Conservation (phyloP, 2,797 vertebrate genomes). For the Falco novaeseelandiae region DNA sequence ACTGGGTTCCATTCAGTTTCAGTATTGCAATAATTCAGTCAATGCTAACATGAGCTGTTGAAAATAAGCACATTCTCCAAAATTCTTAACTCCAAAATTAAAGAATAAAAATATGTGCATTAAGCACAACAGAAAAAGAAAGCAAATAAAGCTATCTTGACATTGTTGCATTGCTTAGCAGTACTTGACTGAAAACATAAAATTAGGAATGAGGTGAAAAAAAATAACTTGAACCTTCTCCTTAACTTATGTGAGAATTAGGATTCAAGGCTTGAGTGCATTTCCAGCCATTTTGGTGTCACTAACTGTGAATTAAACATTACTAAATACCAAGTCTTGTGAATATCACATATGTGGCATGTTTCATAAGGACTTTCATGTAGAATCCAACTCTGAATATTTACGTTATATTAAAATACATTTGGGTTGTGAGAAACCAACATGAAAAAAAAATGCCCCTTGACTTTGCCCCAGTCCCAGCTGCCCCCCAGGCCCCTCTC, state of each 20-base stretch:
- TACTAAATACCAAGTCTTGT: background rate
- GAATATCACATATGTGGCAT: accelerated
- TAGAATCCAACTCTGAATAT: background rate
- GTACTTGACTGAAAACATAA: background rate
- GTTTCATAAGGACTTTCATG: background rate
- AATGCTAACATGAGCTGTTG: background rate
- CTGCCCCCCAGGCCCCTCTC: background rate
- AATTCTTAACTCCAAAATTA: background rate
- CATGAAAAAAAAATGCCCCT: background rate
- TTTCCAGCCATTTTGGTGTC: background rate
- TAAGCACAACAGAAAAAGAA: background rate
- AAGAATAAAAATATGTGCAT: background rate
- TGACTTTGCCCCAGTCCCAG: accelerated
- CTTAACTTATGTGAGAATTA: background rate
- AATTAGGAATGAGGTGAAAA: background rate
- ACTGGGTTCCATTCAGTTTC: background rate
- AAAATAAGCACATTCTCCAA: background rate
- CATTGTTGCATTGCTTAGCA: background rate
- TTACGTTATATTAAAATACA: background rate
- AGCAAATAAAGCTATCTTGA: background rate
- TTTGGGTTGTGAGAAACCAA: background rate
- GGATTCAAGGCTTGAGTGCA: background rate
- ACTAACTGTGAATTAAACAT: background rate
- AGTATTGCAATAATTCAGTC: background rate
- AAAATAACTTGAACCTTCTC: background rate